Conservation (phyloP, 2,888 invertebrate species). For the Euplagia quadripunctaria region DNA sequence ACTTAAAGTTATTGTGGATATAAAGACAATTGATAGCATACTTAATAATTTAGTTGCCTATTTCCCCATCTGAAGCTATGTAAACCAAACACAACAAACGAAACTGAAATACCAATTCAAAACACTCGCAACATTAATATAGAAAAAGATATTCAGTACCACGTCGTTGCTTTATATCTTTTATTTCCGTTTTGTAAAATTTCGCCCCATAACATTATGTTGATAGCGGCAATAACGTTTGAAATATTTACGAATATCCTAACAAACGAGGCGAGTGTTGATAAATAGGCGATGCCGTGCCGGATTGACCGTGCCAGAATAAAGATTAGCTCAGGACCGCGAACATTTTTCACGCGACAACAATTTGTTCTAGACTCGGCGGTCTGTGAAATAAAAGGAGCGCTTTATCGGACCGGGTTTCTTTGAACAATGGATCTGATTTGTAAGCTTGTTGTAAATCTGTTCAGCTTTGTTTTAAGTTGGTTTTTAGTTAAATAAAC, state of each 20-base stretch:
- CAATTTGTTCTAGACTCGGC: constrained; percentile 50
- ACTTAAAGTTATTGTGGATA: constrained; percentile 14
- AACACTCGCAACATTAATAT: constrained; percentile 70
- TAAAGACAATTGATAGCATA: constrained; percentile 17
- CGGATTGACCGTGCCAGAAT: constrained; percentile 81
- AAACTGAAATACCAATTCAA: constrained; percentile 39
- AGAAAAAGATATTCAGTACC: constrained; percentile 67
- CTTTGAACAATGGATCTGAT: constrained; percentile 12
- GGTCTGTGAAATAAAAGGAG: constrained; percentile 29
- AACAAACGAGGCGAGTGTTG: constrained; percentile 81
- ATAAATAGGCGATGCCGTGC: constrained; percentile 78
- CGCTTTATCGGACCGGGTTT: constrained; percentile 11
- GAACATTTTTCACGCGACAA: constrained; percentile 59
- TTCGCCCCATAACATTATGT: constrained; percentile 86
- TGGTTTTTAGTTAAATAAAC: not conserved
- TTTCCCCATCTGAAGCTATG: constrained; percentile 5
- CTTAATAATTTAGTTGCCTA: constrained; percentile 29
- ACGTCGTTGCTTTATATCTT: constrained; percentile 82
- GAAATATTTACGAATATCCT: constrained; percentile 87
- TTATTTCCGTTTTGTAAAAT: constrained; percentile 85
- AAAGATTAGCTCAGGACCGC: constrained; percentile 68
- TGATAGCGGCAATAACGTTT: constrained; percentile 85
- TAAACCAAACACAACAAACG: constrained; percentile 30
- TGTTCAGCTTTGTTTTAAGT: not conserved
- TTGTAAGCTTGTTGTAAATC: constrained; percentile 1